Conservation (phyloP, 2,797 vertebrate genomes). For the Helostoma temminkii region DNA sequence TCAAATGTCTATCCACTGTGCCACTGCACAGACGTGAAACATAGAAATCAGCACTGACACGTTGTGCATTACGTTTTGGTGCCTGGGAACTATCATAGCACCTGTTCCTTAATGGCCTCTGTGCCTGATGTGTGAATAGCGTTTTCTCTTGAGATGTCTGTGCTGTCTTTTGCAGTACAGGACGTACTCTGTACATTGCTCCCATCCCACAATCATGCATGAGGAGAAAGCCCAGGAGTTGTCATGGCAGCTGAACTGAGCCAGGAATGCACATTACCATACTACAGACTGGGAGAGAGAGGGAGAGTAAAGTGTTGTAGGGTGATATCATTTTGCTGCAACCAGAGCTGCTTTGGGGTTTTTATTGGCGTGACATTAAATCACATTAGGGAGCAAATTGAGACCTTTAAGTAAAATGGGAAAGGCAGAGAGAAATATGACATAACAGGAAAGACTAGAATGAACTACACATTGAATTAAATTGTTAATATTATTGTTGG, state of each 20-base stretch:
- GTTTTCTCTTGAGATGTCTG: conserved; percentile 7
- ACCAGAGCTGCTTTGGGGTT: conserved; percentile 37
- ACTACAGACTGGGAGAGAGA: conserved; percentile 29
- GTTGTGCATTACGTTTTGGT: neutral
- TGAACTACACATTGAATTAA: neutral
- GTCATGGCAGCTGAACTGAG: conserved; percentile 76
- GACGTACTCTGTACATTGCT: conserved; percentile 38
- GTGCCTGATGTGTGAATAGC: conserved; percentile 19
- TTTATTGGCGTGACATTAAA: conserved; percentile 33
- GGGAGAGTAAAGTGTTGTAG: conserved; percentile 20
- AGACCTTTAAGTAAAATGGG: conserved; percentile 34
- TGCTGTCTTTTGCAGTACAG: conserved; percentile 38
- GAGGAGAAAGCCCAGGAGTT: conserved; percentile 63
- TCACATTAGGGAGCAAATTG: conserved; percentile 47
- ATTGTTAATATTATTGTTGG: neutral
- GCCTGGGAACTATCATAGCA: conserved; percentile 9
- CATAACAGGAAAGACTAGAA: neutral
- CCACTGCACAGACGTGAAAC: conserved; percentile 9
- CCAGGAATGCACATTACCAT: conserved; percentile 71
- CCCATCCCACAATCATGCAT: conserved; percentile 34
- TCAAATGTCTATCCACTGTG: neutral
- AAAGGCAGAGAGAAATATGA: neutral
- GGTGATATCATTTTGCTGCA: conserved; percentile 49
- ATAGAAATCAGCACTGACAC: neutral
- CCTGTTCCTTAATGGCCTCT: conserved; percentile 26